Conservation (phyloP, 2,113 vertebrate species). For the Mormyrus lacerda region DNA sequence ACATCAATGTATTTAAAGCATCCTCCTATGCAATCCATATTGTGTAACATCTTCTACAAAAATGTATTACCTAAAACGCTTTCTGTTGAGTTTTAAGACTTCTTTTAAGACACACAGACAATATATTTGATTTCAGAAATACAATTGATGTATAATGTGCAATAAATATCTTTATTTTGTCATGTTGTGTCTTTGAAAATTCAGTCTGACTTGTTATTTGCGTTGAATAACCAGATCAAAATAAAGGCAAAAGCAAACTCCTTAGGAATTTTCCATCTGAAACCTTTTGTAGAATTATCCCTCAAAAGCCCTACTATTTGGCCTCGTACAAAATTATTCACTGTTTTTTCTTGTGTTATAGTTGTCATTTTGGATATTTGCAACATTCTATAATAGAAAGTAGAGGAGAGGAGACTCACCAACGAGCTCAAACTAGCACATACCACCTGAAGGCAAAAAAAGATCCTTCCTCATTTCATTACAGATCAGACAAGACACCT, state of each 20-base stretch:
- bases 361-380: not conserved
- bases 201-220: not conserved
- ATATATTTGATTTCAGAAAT: not conserved
- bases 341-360: not conserved
- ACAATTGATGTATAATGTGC: not conserved
- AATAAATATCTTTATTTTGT: not conserved
- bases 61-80: not conserved
- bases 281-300: not conserved
- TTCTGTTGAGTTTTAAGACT: not conserved
- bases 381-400: not conserved
- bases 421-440: not conserved
- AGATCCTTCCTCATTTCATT: not conserved
- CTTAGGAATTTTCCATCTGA: not conserved
- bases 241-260: not conserved
- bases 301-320: not conserved
- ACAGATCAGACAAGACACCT: constrained; percentile 15
- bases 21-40: not conserved
- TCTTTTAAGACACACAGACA: not conserved
- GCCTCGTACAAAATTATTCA: not conserved
- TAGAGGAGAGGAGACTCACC: not conserved
- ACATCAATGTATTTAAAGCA: not conserved
- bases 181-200: not conserved
- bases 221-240: not conserved
- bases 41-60: not conserved
- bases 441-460: constrained; percentile 6